Conservation (phyloP, 2,113 vertebrate genomes). For the Opisthocomus hoazin region DNA sequence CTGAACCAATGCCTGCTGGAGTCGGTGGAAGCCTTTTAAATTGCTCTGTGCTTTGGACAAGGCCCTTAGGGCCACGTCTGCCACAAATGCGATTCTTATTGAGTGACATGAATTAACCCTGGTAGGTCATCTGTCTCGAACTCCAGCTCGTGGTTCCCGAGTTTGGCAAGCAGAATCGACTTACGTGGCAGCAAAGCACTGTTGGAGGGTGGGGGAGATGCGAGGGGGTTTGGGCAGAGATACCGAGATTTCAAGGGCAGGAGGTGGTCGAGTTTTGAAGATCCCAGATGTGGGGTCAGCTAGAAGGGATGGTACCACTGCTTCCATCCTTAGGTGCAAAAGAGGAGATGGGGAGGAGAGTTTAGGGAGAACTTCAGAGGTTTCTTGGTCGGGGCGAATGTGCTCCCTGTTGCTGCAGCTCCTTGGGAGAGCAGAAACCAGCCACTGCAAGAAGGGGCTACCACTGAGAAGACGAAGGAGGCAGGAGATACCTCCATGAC, state of each 20-base stretch:
- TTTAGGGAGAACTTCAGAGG: neutral
- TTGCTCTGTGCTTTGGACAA: neutral
- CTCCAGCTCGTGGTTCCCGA: fast-evolving
- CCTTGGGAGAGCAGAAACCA: neutral
- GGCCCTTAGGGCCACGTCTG: neutral
- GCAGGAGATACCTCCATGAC: no score
- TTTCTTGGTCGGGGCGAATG: neutral
- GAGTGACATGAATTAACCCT: neutral
- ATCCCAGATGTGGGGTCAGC: no score
- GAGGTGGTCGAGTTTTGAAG: neutral
- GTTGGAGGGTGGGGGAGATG: neutral
- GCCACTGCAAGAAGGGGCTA: neutral
- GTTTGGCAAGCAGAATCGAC: neutral
- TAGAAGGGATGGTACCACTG: neutral
- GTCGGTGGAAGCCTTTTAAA: neutral
- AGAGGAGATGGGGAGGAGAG: neutral
- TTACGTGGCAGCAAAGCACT: neutral
- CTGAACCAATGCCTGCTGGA: neutral
- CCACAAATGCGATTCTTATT: neutral
- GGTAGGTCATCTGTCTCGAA: neutral
- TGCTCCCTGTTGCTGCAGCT: neutral
- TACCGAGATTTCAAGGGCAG: neutral
- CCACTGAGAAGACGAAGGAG: neutral
- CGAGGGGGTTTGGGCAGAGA: neutral
- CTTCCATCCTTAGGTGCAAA: neutral